Evolutionary conservation across 2,113 vertebrate genomes (phyloP).

Genomic region (Plecotus auritus): DNA sequence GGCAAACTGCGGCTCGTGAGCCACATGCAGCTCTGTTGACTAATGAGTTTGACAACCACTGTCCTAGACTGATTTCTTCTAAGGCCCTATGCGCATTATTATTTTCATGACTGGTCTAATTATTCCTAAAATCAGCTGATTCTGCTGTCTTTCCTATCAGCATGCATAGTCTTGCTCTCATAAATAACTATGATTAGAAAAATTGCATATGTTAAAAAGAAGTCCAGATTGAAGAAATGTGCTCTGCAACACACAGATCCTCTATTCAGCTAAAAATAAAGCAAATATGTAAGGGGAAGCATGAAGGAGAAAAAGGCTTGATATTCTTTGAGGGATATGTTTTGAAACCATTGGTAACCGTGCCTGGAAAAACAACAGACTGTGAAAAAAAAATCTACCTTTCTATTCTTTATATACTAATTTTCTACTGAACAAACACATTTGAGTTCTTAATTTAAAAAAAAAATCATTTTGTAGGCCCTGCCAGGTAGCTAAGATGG

Average conservation of each 20-base stretch:
- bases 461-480: not conserved
- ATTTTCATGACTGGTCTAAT: conserved; percentile 14
- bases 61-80: conserved; percentile 3
- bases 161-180: not conserved
- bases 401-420: conserved; percentile 21
- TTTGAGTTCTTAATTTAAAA: not conserved
- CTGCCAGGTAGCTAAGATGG: not conserved
- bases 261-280: conserved; percentile 48
- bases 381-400: not conserved
- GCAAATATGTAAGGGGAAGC: conserved; percentile 14
- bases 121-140: conserved; percentile 38
- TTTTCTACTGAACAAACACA: conserved; percentile 21
- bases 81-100: not conserved
- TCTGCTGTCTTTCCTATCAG: not conserved
- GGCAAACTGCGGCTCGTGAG: no score
- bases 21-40: no score
- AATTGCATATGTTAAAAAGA: conserved; percentile 37
- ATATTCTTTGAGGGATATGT: conserved; percentile 30
- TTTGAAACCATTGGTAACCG: conserved; percentile 39
- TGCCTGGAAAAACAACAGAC: conserved; percentile 7
- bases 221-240: conserved; percentile 39
- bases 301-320: conserved; percentile 18
- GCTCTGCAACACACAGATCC: conserved; percentile 9
- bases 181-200: conserved; percentile 51
- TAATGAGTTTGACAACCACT: no score